Conservation (phyloP, 2,797 vertebrate species). For the Tinamus major region DNA sequence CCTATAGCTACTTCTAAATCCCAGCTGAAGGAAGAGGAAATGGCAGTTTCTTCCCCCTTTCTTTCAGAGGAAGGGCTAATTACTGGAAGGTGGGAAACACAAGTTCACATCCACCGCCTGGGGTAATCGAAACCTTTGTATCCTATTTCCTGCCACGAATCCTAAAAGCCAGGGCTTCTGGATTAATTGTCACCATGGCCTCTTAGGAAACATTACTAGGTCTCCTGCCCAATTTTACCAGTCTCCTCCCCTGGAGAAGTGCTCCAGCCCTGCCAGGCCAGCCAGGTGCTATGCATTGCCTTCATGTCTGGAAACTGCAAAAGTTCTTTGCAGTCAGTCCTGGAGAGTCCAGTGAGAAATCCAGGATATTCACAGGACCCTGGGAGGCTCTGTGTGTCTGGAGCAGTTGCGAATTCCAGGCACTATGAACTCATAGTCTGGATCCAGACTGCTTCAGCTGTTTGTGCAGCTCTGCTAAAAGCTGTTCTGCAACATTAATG, state of each 20-base stretch:
- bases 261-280: not conserved
- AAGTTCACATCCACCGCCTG: not conserved
- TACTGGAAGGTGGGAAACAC: not conserved
- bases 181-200: not conserved
- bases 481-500: not conserved
- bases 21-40: not conserved
- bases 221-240: not conserved
- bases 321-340: not conserved
- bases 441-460: not conserved
- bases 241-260: not conserved
- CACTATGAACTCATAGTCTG: not conserved
- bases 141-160: constrained; percentile 10
- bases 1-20: not conserved
- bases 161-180: constrained; percentile 8
- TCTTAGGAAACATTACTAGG: not conserved
- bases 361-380: not conserved
- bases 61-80: not conserved
- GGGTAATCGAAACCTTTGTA: not conserved
- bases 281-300: not conserved
- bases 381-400: not conserved
- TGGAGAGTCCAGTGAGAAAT: not conserved
- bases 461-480: not conserved
- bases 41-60: not conserved
- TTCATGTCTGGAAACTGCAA: not conserved
- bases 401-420: not conserved